A percentile compares a stretch with the other conserved stretches of the same genome.
phyloP scores from a whole-genome alignment of 2,888 invertebrate species.

The Gandaritis pyraliata region DNA sequence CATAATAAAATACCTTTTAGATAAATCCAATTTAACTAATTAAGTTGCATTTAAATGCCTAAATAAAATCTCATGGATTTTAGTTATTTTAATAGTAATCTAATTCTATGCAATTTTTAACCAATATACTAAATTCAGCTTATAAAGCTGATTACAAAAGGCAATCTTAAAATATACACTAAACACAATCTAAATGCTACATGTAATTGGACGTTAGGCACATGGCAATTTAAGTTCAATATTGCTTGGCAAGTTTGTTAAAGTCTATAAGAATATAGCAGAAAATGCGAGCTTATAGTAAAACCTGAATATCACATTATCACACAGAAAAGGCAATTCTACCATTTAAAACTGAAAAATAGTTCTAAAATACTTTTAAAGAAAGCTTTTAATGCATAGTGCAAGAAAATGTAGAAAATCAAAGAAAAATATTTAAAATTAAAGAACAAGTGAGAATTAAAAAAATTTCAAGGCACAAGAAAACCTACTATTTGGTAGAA shows the following conservation, averaged over 20 bases:
- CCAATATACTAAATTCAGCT: no score
- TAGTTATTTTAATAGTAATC: no score
- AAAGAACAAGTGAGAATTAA: background rate
- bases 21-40: no score
- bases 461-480: background rate
- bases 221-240: constrained; percentile 51
- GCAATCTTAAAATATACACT: no score
- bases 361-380: constrained; percentile 9
- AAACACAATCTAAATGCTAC: constrained; percentile 38
- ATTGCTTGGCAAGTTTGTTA: constrained; percentile 62
- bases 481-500: constrained; percentile 10
- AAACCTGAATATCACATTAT: constrained; percentile 27
- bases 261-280: constrained; percentile 48
- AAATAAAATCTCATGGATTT: no score
- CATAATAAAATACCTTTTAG: no score
- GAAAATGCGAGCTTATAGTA: constrained; percentile 4
- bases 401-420: background rate
- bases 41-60: no score
- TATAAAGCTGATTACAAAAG: no score
- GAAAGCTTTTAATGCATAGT: constrained; percentile 9
- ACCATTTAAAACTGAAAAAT: constrained; percentile 7
- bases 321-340: constrained; percentile 26
- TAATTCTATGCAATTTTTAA: no score
- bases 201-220: constrained; percentile 53
- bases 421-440: background rate